Percentiles rank a stretch among this genome's conserved stretches.
phyloP scores from a whole-genome alignment of 2,888 invertebrate genomes.

The Mamestra brassicae region DNA sequence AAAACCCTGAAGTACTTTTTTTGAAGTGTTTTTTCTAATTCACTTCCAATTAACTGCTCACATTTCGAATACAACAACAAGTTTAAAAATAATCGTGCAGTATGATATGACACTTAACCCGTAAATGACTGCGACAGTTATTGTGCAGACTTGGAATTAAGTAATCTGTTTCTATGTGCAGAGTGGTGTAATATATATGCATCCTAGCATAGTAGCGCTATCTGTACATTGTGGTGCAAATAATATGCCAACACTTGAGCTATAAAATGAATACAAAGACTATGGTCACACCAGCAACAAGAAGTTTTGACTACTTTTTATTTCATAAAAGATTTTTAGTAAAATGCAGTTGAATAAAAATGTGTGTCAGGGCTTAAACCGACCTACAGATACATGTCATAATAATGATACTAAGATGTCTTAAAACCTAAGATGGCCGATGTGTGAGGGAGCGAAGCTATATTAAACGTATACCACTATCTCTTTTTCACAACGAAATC shows the following conservation, averaged over 20 bases:
- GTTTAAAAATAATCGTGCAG: not conserved
- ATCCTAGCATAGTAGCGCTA: not conserved
- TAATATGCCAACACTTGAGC: conserved; percentile 19
- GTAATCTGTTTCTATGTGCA: conserved; percentile 4
- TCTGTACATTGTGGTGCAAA: not conserved
- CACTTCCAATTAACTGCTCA: too few species aligned
- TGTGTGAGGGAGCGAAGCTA: too few species aligned
- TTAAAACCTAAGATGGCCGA: too few species aligned
- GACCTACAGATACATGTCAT: not conserved
- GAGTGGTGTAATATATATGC: too few species aligned
- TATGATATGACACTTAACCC: conserved; percentile 23
- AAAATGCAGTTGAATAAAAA: not conserved
- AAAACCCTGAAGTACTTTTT: too few species aligned
- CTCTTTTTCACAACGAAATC: too few species aligned
- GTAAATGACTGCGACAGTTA: conserved; percentile 30
- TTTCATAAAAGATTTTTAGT: not conserved
- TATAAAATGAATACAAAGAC: not conserved
- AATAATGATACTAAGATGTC: too few species aligned
- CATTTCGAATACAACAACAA: too few species aligned
- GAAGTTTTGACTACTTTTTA: not conserved
- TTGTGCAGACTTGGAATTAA: conserved; percentile 26
- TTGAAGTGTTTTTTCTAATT: too few species aligned
- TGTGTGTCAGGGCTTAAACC: not conserved
- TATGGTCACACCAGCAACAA: not conserved
- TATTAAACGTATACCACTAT: too few species aligned